Evolutionary conservation across 2,797 vertebrate species (phyloP).

Genomic region (Lagodon rhomboides): DNA sequence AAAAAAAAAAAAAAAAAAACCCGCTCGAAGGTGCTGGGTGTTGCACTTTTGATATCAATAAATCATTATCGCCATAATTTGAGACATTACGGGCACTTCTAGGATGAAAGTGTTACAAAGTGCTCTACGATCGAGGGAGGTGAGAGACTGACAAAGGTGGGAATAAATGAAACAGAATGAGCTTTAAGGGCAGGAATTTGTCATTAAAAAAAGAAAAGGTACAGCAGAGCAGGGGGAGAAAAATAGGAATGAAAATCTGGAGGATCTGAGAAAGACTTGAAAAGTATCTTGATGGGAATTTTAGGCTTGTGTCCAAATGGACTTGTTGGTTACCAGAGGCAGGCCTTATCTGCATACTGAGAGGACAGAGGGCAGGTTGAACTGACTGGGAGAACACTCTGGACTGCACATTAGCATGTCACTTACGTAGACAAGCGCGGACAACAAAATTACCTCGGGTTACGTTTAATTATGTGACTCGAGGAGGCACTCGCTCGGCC

Average conservation of each 20-base stretch:
- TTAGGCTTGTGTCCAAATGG: slow-evolving; percentile 1
- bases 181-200: background rate
- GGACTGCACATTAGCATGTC: slow-evolving; percentile 23
- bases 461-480: background rate
- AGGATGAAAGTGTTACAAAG: slow-evolving; percentile 37
- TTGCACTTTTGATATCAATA: slow-evolving; percentile 55
- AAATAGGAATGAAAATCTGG: background rate
- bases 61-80: slow-evolving; percentile 53
- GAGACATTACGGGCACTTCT: slow-evolving; percentile 37
- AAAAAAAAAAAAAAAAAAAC: slow-evolving; percentile 39
- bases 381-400: slow-evolving; percentile 2
- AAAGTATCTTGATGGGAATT: background rate
- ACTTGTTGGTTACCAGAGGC: slow-evolving; percentile 9
- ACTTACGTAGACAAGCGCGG: background rate
- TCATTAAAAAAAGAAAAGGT: background rate
- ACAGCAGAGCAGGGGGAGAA: no score
- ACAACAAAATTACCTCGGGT: background rate
- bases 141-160: slow-evolving; percentile 6
- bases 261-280: background rate
- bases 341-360: background rate
- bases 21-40: slow-evolving; percentile 43
- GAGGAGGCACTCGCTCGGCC: background rate
- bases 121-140: slow-evolving; percentile 1
- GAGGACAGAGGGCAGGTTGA: background rate
- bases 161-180: slow-evolving; percentile 13